A percentile compares a stretch with the other conserved stretches of the same genome.
phyloP scores from a whole-genome alignment of 2,113 vertebrate genomes.

The Zapus hudsonius region DNA sequence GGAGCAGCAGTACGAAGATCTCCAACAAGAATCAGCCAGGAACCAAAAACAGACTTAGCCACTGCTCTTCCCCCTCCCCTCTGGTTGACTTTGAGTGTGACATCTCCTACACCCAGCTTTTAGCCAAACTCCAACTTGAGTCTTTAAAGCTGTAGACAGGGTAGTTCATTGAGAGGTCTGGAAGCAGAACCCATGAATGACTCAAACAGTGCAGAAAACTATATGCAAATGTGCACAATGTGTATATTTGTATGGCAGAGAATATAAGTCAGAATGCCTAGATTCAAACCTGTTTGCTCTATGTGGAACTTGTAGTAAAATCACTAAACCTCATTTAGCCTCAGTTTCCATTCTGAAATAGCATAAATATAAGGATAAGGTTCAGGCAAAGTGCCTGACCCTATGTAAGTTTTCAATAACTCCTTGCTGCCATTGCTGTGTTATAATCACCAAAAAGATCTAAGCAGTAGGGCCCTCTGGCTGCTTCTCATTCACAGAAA shows the following conservation, averaged over 20 bases:
- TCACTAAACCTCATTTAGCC: background rate
- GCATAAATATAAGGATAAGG: background rate
- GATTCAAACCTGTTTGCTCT: slow-evolving; percentile 42
- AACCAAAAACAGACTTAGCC: background rate
- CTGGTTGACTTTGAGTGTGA: background rate
- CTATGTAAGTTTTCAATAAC: slow-evolving; percentile 15
- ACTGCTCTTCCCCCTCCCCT: background rate
- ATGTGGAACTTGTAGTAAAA: background rate
- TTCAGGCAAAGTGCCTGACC: background rate
- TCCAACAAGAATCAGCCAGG: slow-evolving; percentile 21
- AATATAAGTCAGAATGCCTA: slow-evolving; percentile 12
- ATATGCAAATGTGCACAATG: background rate
- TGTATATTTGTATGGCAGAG: background rate
- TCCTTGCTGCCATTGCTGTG: background rate
- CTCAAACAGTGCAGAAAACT: background rate
- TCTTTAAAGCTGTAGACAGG: slow-evolving; percentile 17
- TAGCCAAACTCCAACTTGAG: slow-evolving; percentile 14
- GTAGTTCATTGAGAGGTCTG: background rate
- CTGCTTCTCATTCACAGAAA: background rate
- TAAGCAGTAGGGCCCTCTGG: background rate
- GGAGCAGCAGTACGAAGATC: background rate
- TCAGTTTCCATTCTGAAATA: slow-evolving; percentile 33
- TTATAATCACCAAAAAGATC: slow-evolving; percentile 39
- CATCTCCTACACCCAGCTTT: background rate
- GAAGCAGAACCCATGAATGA: background rate